These are phyloP conservation scores for Rhinolophus ferrumequinum DNA, from an alignment of 2,113 vertebrate genomes.

Conservation along the genomic window DNA sequence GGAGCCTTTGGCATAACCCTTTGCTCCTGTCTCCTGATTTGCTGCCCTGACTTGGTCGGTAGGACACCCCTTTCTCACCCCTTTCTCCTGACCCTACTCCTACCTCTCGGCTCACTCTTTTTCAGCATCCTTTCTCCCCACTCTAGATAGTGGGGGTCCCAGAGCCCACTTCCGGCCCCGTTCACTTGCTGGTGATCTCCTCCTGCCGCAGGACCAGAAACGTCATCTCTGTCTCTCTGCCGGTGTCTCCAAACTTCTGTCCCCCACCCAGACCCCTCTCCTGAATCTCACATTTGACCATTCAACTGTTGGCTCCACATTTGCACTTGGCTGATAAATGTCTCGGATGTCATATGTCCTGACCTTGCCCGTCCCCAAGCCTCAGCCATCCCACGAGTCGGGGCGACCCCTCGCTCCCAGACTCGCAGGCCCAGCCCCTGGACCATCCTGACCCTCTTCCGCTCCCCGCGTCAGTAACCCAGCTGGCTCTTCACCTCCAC, in stretches of 20 bases:
- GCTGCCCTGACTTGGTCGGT: neutral
- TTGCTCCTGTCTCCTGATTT: accelerated
- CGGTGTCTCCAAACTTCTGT: no score
- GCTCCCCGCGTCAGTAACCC: neutral
- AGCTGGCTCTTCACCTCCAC: neutral
- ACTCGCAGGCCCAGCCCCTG: neutral
- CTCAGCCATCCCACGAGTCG: accelerated
- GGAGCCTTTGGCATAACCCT: neutral
- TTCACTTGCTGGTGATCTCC: neutral
- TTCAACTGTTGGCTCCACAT: neutral
- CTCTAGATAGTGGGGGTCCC: neutral
- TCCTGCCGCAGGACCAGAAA: neutral
- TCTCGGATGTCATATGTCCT: neutral
- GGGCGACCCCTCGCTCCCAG: no score
- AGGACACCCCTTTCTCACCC: neutral
- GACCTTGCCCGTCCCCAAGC: neutral
- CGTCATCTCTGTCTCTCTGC: accelerated
- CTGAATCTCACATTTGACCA: neutral
- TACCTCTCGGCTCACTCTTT: accelerated
- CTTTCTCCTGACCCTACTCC: neutral
- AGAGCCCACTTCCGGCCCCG: neutral
- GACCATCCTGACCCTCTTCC: neutral
- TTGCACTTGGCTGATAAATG: neutral
- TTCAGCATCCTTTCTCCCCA: neutral
- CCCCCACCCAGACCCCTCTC: neutral